Base-by-base conservation (phyloP, 2,888 invertebrate genomes). In the Melipona bicolor region DNA sequence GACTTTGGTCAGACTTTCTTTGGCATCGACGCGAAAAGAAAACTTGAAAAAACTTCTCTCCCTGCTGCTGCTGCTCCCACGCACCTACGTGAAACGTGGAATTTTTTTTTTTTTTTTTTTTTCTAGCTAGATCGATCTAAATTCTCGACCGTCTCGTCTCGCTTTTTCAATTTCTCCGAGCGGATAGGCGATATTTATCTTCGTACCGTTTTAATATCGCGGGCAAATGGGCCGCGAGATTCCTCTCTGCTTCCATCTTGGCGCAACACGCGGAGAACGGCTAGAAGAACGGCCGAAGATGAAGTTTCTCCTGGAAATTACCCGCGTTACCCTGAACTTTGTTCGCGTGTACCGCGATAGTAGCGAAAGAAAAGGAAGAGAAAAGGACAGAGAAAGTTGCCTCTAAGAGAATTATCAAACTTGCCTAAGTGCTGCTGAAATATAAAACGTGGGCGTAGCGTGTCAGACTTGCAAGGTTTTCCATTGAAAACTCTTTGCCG, bases 171-270 rank as follows among this genome's bases (percentile, higher is more conserved):
- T 86, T 90, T 91, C 77, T 76, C 74, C 82, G 73, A 78, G 74
- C 70, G 21, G 67, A 32, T 62, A 72, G 88, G 71, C 77, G 88
- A 88, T 88, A 92, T 92, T 92, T 89, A 92, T 92, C 92, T 92
- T 92, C 91, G 89, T 92, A 91, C 85, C 77, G 89, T 90, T 91
- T 92, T 92, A 92, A 93, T 92, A 91, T 90, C 80, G 86, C 84
- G 87, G 79, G 85, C 82, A 36, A 36, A 36, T 9, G 36, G 36
- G 36, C 36, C 88, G 77, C 68, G 36, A 79, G 73, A 71, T 56
- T 69, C 76, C 76, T 36, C 36, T 69, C 70, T 64, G 70, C 73
- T 78, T 76, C 82, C 83, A 81, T 74, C 77, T 72, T 76, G 68
- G 62, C 56, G 65, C 65, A 65, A 71, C 50, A 21, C 43, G 70